These are phyloP conservation scores for Elysia chlorotica DNA, from an alignment of 1,140 invertebrate species.

Conservation along the genomic window DNA sequence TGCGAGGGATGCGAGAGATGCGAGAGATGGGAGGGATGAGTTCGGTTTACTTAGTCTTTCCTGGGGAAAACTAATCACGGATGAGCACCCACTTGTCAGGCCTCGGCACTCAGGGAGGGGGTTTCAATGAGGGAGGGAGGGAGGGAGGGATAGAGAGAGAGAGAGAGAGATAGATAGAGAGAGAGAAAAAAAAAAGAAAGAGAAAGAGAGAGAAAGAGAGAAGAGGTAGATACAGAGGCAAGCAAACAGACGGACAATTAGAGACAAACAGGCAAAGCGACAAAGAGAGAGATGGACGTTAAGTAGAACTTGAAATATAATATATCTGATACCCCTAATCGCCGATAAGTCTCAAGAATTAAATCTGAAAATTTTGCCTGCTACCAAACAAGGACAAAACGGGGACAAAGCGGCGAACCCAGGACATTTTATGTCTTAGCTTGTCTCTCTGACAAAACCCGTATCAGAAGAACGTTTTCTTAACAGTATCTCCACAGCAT, in stretches of 20 bases:
- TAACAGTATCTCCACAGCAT: no score
- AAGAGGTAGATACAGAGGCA: not conserved
- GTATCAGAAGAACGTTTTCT: no score
- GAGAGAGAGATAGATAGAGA: constrained; percentile 1
- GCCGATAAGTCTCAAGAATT: not conserved
- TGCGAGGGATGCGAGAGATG: no score
- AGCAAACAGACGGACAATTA: not conserved
- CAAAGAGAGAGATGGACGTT: not conserved
- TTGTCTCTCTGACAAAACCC: no score
- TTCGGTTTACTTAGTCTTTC: no score
- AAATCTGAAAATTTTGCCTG: not conserved
- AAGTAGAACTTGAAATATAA: no score
- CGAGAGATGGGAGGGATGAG: no score
- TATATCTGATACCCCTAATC: not conserved
- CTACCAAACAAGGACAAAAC: not conserved
- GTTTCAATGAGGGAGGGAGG: not conserved
- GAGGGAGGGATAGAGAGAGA: constrained; percentile 3
- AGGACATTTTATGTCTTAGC: no score
- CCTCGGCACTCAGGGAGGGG: no score
- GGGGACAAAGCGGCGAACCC: no score
- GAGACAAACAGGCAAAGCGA: not conserved
- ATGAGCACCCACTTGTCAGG: no score
- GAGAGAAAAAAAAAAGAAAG: not conserved
- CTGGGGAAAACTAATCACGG: no score
- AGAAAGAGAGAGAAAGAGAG: not conserved